phyloP scores from a whole-genome alignment of 1,140 invertebrate species.

The Ruditapes philippinarum region DNA sequence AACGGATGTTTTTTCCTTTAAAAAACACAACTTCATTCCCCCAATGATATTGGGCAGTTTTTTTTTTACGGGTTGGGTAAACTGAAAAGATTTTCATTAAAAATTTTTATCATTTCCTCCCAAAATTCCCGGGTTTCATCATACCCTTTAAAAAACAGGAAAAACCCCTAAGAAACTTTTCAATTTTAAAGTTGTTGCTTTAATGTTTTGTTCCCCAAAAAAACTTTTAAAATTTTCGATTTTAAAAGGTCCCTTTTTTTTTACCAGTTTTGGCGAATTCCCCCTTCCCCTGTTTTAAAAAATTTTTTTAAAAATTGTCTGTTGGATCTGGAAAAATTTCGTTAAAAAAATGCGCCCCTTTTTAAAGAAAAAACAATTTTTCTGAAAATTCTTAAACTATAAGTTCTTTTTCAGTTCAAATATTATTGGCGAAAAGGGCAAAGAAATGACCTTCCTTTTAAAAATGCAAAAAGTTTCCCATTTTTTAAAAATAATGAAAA shows the following conservation, averaged over 20 bases:
- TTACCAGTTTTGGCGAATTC: neutral
- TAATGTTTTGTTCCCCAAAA: neutral
- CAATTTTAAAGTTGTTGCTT: neutral
- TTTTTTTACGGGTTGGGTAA: conserved; percentile 61
- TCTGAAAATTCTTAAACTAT: neutral
- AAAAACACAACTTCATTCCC: conserved; percentile 65
- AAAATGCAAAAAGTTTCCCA: conserved; percentile 12
- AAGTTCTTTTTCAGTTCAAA: conserved; percentile 28
- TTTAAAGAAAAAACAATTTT: neutral
- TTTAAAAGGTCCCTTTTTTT: conserved; percentile 43
- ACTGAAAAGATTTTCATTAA: conserved; percentile 52
- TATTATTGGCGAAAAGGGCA: conserved; percentile 25
- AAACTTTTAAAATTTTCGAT: conserved; percentile 6
- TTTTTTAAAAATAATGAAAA: conserved; percentile 37
- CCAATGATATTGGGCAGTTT: conserved; percentile 70
- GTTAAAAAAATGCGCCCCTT: conserved; percentile 3
- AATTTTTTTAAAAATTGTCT: conserved; percentile 34
- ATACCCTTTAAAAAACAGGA: conserved; percentile 61
- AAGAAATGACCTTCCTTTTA: neutral
- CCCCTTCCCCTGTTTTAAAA: neutral
- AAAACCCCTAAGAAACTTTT: conserved; percentile 49
- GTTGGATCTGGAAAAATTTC: conserved; percentile 9
- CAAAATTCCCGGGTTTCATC: conserved; percentile 67
- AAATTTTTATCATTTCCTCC: conserved; percentile 2
- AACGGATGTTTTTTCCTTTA: conserved; percentile 60